Evolutionary conservation across 2,113 vertebrate genomes (phyloP), one percentile per base, ranked within the genome.

Genomic region (Albula goreensis): DNA sequence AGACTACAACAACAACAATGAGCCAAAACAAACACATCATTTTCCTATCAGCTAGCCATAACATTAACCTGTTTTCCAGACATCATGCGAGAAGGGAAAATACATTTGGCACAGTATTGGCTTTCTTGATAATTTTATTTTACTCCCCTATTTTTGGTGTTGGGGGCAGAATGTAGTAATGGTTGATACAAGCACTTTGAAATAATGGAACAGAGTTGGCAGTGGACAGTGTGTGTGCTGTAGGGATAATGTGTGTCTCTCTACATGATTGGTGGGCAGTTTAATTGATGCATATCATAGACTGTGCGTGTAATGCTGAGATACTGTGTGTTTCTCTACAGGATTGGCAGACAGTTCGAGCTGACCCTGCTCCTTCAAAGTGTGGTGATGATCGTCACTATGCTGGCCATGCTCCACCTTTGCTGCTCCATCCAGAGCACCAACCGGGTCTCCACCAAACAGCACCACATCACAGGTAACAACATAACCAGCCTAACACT

Each of bases 311-410:
- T 22, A 4, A 22, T 66, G 60, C 60, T 66, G 60, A 19, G 17
- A 1, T 49, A 49, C 49, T 10, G 25, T 19, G 17, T 74, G 0
- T 86, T 12, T 66, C 0, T 80, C 11, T 86, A 19, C 88, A 96
- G 96, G 96, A 93, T 97, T 52, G 96, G 96, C 70, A 96, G 95
- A 88, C 95, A 96, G 90, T 97, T 97, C 90, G 96, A 97, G 90
- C 50, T 95, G 85, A 94, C 96, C 0, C 90, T 97, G 85, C 94
- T 97, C 84, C 89, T 96, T 3, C 96, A 97, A 91, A 96, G 96
- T 2, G 87, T 96, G 86, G 94, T 96, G 87, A 95, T 97, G 95
- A 96, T 97, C 88, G 10, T 94, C 86, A 92, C 95, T 85, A 97
- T 97, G 96, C 87, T 96, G 5, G 90, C 91, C 22, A 96, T 97